These are phyloP conservation scores for Plecturocebus donacophilus DNA, from an alignment of 2,113 vertebrate species.

Conservation along the genomic window DNA sequence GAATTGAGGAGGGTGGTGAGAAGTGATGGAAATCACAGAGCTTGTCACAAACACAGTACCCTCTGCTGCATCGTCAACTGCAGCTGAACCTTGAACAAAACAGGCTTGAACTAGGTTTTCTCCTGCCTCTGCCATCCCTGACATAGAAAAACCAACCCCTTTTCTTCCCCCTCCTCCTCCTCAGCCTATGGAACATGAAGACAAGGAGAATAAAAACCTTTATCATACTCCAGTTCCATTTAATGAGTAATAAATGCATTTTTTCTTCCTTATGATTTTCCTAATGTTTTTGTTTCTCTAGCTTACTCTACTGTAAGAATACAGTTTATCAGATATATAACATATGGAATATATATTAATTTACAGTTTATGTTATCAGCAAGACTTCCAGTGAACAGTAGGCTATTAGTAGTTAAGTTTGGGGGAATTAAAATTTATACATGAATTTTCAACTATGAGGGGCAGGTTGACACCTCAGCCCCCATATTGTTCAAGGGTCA, in stretches of 20 bases:
- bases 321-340: background rate
- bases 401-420: background rate
- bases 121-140: background rate
- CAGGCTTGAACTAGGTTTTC: background rate
- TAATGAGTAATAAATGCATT: background rate
- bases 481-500: background rate
- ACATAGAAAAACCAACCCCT: background rate
- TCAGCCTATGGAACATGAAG: background rate
- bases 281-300: background rate
- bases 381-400: background rate
- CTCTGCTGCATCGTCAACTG: background rate
- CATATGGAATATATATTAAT: background rate
- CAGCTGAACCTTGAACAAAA: background rate
- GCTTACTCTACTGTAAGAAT: background rate
- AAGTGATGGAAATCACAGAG: background rate
- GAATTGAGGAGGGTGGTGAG: background rate
- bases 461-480: background rate
- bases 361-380: background rate
- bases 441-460: background rate
- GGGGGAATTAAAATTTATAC: background rate
- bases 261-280: background rate
- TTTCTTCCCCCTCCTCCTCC: background rate
- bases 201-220: background rate
- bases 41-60: fast-evolving
- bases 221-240: background rate